Base-by-base conservation (phyloP, 64 coral and sea anemone species). In the Dendronephthya gigantea region DNA sequence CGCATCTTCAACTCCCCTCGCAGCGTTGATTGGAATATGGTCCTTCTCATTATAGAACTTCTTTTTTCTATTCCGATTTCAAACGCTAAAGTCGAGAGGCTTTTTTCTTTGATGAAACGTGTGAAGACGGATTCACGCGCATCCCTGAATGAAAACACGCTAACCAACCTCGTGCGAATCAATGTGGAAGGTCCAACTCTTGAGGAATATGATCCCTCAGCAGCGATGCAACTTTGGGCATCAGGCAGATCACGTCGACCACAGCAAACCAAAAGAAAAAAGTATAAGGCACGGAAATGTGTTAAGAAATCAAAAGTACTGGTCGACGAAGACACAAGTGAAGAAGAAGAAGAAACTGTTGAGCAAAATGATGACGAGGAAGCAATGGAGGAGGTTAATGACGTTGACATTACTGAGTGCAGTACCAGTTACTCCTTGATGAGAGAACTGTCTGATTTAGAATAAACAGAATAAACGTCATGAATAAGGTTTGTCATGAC, bases 31-130 rank as follows among this genome's bases (percentile, higher is more conserved):
- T 90, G 83, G 88, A 85, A 49, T 49, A 90, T 90, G 84, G 66
- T 86, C 68, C 74, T 90, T 11, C 69, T 84, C 29, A 76, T 88
- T 68, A 22, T 22, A 52, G 83, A 92, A 83, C 90, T 88, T 82
- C 48, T 92, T 22, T 86, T 92, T 65, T 82, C 86, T 41, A 92
- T 88, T 40, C 84, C 84, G 47, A 92, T 92, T 16, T 88, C 85
- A 50, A 90, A 86, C 66, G 89, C 84, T 5, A 91, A 91, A 68
- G 87, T 88, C 29, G 90, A 92, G 58, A 84, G 86, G 59, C 35
- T 92, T 35, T 88, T 92, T 82, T 88, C 83, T 5, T 69, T 92
- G n/a, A 92, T 92, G 90, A 92, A 88, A 49, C 49, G 86, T 55
- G 70, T 92, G 14, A 92, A 92, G 83, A 88, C 86, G 39, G 82